A percentile compares a stretch with the other conserved stretches of the same genome.
These are phyloP conservation scores for Polydrusus pterygomalis DNA, from an alignment of 2,888 invertebrate species.

Conservation along the genomic window DNA sequence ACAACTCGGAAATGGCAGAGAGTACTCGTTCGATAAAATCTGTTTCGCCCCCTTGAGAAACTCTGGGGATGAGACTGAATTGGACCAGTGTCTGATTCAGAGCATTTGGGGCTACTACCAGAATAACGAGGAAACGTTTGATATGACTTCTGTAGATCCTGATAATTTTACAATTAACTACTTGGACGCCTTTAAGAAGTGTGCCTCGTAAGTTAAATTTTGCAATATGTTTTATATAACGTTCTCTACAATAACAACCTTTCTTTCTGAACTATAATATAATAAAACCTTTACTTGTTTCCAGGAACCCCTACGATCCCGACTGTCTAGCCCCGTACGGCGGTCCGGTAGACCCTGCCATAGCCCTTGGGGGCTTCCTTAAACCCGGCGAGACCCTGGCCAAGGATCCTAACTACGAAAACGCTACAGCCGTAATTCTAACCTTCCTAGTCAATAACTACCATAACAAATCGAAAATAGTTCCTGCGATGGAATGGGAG, in stretches of 20 bases:
- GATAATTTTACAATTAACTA: slow-evolving; percentile 75
- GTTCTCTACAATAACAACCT: no score
- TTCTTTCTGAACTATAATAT: not conserved
- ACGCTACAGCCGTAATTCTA: slow-evolving; percentile 90
- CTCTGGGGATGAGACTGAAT: slow-evolving; percentile 73
- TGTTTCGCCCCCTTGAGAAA: slow-evolving; percentile 93
- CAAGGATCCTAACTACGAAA: slow-evolving; percentile 79
- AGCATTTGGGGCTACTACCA: slow-evolving; percentile 95
- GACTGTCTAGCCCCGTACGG: slow-evolving; percentile 91
- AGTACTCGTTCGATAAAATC: slow-evolving; percentile 82
- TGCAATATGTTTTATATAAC: no score
- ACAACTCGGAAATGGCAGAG: slow-evolving; percentile 72
- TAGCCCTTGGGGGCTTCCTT: slow-evolving; percentile 91
- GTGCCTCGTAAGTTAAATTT: slow-evolving; percentile 81
- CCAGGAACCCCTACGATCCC: slow-evolving; percentile 78
- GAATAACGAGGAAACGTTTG: slow-evolving; percentile 78
- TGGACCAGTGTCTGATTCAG: slow-evolving; percentile 88
- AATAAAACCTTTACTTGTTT: slow-evolving; percentile 55
- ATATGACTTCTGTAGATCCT: slow-evolving; percentile 71
- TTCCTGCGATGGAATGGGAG: slow-evolving; percentile 90
- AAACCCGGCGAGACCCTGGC: slow-evolving; percentile 80
- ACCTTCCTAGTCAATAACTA: slow-evolving; percentile 94
- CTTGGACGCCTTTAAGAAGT: slow-evolving; percentile 83
- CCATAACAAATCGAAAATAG: slow-evolving; percentile 84
- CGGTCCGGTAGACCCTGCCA: slow-evolving; percentile 92